Conservation (phyloP, 2,888 invertebrate species). For the Aspidiotus destructor region DNA sequence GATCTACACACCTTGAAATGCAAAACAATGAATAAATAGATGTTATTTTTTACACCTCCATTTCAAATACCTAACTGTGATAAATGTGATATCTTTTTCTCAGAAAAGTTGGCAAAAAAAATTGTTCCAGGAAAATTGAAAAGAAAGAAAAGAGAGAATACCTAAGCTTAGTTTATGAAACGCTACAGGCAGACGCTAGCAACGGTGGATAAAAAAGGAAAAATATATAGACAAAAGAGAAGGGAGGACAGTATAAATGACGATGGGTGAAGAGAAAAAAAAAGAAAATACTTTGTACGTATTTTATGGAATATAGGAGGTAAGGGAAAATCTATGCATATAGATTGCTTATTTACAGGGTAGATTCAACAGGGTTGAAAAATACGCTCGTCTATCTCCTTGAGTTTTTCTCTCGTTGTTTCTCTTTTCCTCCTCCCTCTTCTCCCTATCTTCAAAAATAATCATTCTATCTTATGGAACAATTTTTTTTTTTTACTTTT, state of each 20-base stretch:
- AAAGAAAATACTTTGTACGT: slow-evolving; percentile 29
- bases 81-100: too few species aligned
- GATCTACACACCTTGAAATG: too few species aligned
- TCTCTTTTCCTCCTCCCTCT: not conserved
- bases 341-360: slow-evolving; percentile 34
- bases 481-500: slow-evolving; percentile 23
- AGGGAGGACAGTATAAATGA: slow-evolving; percentile 21
- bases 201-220: not conserved
- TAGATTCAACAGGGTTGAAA: slow-evolving; percentile 34
- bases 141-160: too few species aligned
- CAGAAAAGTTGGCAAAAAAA: too few species aligned
- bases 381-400: slow-evolving; percentile 13
- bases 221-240: not conserved
- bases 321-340: slow-evolving; percentile 33
- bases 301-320: slow-evolving; percentile 5
- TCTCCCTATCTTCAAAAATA: slow-evolving; percentile 16
- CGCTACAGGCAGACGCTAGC: slow-evolving; percentile 27
- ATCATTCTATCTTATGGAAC: slow-evolving; percentile 24
- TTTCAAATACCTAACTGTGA: too few species aligned
- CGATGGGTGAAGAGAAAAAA: slow-evolving; percentile 30
- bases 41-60: too few species aligned
- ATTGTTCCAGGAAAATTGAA: not conserved
- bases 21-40: too few species aligned
- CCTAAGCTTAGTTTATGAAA: slow-evolving; percentile 27
- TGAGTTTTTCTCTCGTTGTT: slow-evolving; percentile 7